Conservation (phyloP, 2,797 vertebrate species). For the Phoxinus dragarum region DNA sequence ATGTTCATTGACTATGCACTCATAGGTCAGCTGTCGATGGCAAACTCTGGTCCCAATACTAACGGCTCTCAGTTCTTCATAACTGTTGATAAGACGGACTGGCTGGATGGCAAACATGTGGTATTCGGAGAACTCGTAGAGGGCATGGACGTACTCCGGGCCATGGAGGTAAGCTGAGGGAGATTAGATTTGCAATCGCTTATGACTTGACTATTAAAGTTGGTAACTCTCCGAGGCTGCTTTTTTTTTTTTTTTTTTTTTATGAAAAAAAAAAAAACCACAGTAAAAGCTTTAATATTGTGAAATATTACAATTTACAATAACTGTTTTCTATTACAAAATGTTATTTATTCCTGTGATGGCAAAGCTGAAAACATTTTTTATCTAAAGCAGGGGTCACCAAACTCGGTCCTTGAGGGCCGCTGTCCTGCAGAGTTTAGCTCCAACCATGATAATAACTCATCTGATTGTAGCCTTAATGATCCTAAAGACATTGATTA, state of each 20-base stretch:
- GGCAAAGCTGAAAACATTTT: not conserved
- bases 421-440: too few species aligned
- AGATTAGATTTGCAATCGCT: not conserved
- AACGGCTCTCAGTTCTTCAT: slow-evolving; percentile 97
- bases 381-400: too few species aligned
- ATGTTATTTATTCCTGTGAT: not conserved
- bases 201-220: not conserved
- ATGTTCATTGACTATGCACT: not conserved
- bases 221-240: not conserved
- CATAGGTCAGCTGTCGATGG: slow-evolving; percentile 90
- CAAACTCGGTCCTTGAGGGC: too few species aligned
- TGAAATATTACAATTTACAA: too few species aligned
- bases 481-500: too few species aligned
- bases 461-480: too few species aligned
- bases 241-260: not conserved
- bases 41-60: slow-evolving; percentile 90
- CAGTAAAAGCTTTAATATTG: not conserved
- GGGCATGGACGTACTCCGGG: slow-evolving; percentile 90
- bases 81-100: slow-evolving; percentile 92
- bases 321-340: not conserved
- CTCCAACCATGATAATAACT: too few species aligned
- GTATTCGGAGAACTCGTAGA: slow-evolving; percentile 95
- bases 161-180: slow-evolving; percentile 86
- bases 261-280: not conserved
- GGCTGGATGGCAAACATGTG: slow-evolving; percentile 95